These are phyloP conservation scores for Lethocerus indicus DNA, from an alignment of 1,140 invertebrate species.

Conservation along the genomic window DNA sequence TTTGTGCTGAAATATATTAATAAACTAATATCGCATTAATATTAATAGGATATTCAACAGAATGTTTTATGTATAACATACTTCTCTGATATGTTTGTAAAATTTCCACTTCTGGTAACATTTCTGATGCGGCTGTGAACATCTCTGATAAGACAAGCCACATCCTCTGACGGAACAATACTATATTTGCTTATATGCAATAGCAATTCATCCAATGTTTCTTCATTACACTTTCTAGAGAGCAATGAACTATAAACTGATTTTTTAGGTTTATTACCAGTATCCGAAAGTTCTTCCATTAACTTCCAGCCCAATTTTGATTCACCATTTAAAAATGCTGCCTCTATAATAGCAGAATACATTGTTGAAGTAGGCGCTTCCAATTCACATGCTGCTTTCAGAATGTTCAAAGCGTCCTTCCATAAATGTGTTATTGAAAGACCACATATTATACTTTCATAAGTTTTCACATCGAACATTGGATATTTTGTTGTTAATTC, in stretches of 20 bases:
- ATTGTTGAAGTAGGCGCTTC: slow-evolving; percentile 20
- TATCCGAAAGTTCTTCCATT: slow-evolving; percentile 27
- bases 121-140: slow-evolving; percentile 10
- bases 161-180: slow-evolving; percentile 22
- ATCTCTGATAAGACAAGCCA: slow-evolving; percentile 20
- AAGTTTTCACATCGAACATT: slow-evolving; percentile 34
- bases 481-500: slow-evolving; percentile 33
- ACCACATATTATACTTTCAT: slow-evolving; percentile 35
- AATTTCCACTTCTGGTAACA: neutral
- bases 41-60: neutral
- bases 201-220: neutral
- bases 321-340: slow-evolving; percentile 35
- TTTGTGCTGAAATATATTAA: slow-evolving; percentile 1
- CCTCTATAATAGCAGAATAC: slow-evolving; percentile 29
- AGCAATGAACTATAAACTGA: slow-evolving; percentile 24
- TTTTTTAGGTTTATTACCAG: slow-evolving; percentile 12
- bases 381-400: slow-evolving; percentile 35
- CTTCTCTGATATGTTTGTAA: neutral
- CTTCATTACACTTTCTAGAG: slow-evolving; percentile 26
- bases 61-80: neutral
- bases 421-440: slow-evolving; percentile 41
- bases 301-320: slow-evolving; percentile 32
- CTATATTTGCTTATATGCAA: neutral
- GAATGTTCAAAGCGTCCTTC: slow-evolving; percentile 36
- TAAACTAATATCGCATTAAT: slow-evolving; percentile 16